phyloP scores from a whole-genome alignment of 2,888 invertebrate genomes.

The Listrodromus nycthemerus region DNA sequence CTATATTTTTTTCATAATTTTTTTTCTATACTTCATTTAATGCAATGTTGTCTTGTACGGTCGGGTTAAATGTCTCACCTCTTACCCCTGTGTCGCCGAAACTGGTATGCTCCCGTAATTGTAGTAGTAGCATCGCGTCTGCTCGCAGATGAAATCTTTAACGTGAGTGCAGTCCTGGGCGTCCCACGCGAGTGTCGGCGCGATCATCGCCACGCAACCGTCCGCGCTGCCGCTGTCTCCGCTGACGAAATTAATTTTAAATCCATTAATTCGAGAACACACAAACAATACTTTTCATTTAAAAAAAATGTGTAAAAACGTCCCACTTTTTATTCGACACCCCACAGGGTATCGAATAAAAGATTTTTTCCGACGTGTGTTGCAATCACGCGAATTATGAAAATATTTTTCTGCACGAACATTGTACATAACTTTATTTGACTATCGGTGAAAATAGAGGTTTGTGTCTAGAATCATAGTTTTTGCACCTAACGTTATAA shows the following conservation, averaged over 20 bases:
- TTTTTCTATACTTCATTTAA: slow-evolving; percentile 21
- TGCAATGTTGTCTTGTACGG: slow-evolving; percentile 72
- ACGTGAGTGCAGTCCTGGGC: slow-evolving; percentile 93
- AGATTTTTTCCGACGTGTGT: too few species aligned
- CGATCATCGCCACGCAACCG: slow-evolving; percentile 92
- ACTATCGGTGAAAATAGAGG: too few species aligned
- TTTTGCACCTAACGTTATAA: too few species aligned
- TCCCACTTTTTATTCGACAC: too few species aligned
- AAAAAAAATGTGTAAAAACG: not conserved
- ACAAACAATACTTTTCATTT: too few species aligned
- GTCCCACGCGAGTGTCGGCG: slow-evolving; percentile 92
- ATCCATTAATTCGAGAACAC: slow-evolving; percentile 1
- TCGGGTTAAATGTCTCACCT: slow-evolving; percentile 87
- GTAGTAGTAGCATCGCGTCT: slow-evolving; percentile 95
- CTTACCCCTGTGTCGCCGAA: slow-evolving; percentile 96
- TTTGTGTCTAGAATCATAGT: too few species aligned
- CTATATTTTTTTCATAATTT: slow-evolving; percentile 34
- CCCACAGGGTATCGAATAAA: too few species aligned
- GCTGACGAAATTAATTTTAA: slow-evolving; percentile 76
- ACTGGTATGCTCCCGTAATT: slow-evolving; percentile 96
- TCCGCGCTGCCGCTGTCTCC: slow-evolving; percentile 88
- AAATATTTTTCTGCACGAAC: too few species aligned
- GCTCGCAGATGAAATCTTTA: slow-evolving; percentile 96
- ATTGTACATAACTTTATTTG: too few species aligned
- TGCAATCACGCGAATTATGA: too few species aligned